Evolutionary conservation across 1,140 invertebrate species (phyloP).

Genomic region (Neodiprion lecontei): DNA sequence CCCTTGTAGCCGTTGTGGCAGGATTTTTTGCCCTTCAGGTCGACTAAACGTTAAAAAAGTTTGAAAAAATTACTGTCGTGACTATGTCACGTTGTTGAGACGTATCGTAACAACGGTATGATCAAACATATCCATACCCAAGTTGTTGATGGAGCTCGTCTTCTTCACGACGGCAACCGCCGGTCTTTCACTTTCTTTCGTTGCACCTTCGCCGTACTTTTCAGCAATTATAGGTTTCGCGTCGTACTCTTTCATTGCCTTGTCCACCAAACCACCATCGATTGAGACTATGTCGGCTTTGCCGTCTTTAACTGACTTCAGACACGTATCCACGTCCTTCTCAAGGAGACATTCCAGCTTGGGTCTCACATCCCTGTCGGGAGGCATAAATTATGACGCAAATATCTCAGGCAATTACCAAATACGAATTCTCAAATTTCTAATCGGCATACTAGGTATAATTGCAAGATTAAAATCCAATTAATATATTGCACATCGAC

Average conservation of each 20-base stretch:
- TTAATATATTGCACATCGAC: too few relatives aligned
- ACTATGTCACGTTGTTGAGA: too few relatives aligned
- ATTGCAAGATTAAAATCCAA: too few relatives aligned
- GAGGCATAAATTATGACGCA: neutral
- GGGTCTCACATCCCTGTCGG: constrained; percentile 71
- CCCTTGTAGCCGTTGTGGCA: constrained; percentile 61
- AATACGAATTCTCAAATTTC: too few relatives aligned
- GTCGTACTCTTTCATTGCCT: constrained; percentile 62
- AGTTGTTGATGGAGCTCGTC: constrained; percentile 47
- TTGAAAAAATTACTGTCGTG: neutral
- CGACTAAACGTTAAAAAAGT: constrained; percentile 42
- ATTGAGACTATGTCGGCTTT: constrained; percentile 70
- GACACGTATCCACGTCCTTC: constrained; percentile 66
- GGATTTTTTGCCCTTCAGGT: constrained; percentile 63
- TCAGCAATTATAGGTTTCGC: constrained; percentile 63
- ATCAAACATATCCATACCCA: constrained; percentile 27
- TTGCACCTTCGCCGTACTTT: constrained; percentile 53
- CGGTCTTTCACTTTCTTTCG: constrained; percentile 55
- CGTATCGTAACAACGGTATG: too few relatives aligned
- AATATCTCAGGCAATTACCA: too few relatives aligned
- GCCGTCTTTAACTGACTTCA: constrained; percentile 69
- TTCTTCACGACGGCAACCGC: constrained; percentile 69
- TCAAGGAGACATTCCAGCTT: constrained; percentile 71
- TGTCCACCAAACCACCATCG: constrained; percentile 66
- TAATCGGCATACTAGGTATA: too few relatives aligned